Evolutionary conservation across 2,113 vertebrate genomes (phyloP).

Genomic region (Gymnorhina tibicen): DNA sequence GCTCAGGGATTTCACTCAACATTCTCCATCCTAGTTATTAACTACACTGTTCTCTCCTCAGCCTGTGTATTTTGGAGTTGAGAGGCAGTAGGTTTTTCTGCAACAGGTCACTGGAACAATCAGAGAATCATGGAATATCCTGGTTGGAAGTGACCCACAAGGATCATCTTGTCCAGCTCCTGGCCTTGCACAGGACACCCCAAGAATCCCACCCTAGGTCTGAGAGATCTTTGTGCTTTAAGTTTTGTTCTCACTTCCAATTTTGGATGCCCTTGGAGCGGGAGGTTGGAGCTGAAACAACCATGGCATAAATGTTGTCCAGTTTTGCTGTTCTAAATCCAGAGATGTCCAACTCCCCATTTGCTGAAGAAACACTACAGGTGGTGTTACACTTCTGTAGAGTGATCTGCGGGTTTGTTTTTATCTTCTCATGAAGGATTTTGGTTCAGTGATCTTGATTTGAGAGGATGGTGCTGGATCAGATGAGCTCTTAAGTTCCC

Average conservation of each 20-base stretch:
- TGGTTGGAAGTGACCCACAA: background rate
- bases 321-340: background rate
- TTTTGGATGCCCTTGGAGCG: background rate
- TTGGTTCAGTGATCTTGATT: background rate
- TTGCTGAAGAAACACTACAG: background rate
- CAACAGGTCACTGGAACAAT: background rate
- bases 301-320: background rate
- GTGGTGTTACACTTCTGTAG: background rate
- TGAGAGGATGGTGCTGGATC: background rate
- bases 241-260: background rate
- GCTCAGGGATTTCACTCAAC: background rate
- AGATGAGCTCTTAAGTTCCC: background rate
- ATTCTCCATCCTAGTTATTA: background rate
- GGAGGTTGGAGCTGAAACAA: background rate
- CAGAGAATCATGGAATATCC: background rate
- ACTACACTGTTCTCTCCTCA: background rate
- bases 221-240: background rate
- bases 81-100: background rate
- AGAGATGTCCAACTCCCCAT: background rate
- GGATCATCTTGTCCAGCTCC: background rate
- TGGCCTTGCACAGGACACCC: background rate
- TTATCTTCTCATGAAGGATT: background rate
- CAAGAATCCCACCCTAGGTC: background rate
- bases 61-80: background rate
- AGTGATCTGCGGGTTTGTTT: background rate